Percentiles rank a stretch among this genome's conserved stretches.
Conservation (phyloP, 2,797 vertebrate species). For the Sternotherus odoratus region DNA sequence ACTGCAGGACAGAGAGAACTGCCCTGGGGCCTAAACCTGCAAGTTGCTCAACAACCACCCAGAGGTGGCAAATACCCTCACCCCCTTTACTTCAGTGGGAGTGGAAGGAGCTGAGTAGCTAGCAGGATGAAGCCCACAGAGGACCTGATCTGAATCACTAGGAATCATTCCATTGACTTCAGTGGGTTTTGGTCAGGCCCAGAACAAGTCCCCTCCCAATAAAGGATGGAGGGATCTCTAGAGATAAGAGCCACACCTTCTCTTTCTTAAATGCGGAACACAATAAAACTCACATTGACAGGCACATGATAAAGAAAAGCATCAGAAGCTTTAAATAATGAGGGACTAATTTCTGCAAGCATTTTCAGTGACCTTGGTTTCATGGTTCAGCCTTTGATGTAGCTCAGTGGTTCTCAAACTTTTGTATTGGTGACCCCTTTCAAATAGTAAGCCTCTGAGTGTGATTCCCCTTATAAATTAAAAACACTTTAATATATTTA, state of each 20-base stretch:
- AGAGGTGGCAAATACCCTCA: neutral
- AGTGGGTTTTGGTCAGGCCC: neutral
- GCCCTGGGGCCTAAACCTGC: neutral
- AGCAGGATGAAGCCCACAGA: neutral
- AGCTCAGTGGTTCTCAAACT: no score
- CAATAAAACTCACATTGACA: neutral
- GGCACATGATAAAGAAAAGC: fast-evolving
- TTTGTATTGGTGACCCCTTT: no score
- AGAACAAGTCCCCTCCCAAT: neutral
- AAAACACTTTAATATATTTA: no score
- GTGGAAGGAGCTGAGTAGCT: neutral
- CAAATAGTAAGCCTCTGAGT: no score
- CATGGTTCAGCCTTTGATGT: fast-evolving
- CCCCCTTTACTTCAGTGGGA: neutral
- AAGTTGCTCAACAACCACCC: neutral
- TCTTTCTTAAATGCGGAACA: neutral
- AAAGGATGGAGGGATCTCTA: neutral
- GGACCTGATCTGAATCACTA: neutral
- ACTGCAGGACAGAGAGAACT: neutral
- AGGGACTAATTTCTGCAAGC: fast-evolving
- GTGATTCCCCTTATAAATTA: no score
- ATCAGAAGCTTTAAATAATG: neutral
- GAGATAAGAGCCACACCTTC: neutral
- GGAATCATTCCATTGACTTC: neutral
- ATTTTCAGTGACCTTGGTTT: fast-evolving